Evolutionary conservation across 2,797 vertebrate species (phyloP).

Genomic region (Poliocrania exsul): DNA sequence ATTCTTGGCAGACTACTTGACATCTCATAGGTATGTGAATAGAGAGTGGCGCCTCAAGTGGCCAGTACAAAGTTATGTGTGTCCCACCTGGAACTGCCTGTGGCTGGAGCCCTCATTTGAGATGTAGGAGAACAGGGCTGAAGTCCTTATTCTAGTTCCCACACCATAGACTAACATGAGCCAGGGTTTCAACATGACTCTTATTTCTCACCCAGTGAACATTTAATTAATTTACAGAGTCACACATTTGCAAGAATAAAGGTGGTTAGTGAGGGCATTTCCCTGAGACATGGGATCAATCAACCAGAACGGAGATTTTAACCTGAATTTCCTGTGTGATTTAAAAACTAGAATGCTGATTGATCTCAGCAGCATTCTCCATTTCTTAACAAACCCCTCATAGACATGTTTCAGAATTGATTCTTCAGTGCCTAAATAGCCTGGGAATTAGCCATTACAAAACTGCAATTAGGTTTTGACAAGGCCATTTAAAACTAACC

Average conservation of each 20-base stretch:
- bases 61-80: not conserved
- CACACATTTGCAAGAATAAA: not conserved
- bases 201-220: not conserved
- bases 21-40: fast-evolving
- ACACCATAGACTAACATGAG: not conserved
- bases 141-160: not conserved
- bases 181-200: not conserved
- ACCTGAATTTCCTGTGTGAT: conserved; percentile 43
- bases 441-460: conserved; percentile 57
- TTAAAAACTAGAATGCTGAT: conserved; percentile 49
- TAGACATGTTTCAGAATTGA: conserved; percentile 47
- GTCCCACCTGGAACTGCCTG: not conserved
- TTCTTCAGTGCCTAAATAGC: conserved; percentile 41
- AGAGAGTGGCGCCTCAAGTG: not conserved
- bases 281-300: conserved; percentile 5
- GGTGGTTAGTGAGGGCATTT: conserved; percentile 3
- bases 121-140: not conserved
- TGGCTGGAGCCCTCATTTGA: not conserved
- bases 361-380: conserved; percentile 50
- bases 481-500: conserved; percentile 59
- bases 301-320: conserved; percentile 20
- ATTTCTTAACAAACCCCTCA: conserved; percentile 22
- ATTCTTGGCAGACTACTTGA: not conserved
- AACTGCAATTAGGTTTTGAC: conserved; percentile 64
- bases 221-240: conserved; percentile 26